Evolutionary conservation across 2,888 invertebrate species (phyloP).

Genomic region (Anthoptus insignis): DNA sequence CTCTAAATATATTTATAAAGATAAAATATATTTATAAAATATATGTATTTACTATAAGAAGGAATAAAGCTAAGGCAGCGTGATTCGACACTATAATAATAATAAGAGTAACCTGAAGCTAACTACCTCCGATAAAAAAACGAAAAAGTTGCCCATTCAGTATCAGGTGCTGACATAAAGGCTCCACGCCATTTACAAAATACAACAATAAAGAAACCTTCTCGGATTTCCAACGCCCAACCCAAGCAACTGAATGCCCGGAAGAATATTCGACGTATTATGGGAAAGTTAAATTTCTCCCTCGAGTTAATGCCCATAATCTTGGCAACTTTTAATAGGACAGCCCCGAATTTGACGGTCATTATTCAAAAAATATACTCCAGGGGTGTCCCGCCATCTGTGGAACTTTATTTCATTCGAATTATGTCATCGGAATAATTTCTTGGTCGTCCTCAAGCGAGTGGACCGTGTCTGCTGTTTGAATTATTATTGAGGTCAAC

Average conservation of each 20-base stretch:
- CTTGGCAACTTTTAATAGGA: conserved; percentile 85
- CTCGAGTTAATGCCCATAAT: conserved; percentile 82
- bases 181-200: conserved; percentile 35
- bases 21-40: too few species aligned
- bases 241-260: conserved; percentile 50
- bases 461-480: conserved; percentile 32
- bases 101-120: conserved; percentile 27
- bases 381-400: conserved; percentile 67
- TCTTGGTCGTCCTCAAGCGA: conserved; percentile 36
- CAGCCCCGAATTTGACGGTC: conserved; percentile 78
- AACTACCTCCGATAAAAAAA: conserved; percentile 32
- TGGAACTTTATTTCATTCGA: conserved; percentile 70
- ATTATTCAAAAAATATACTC: conserved; percentile 82
- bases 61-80: conserved; percentile 14
- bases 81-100: conserved; percentile 13
- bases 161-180: conserved; percentile 32
- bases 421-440: conserved; percentile 59
- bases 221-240: conserved; percentile 52
- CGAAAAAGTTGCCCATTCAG: conserved; percentile 34
- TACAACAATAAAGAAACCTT: conserved; percentile 32
- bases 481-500: conserved; percentile 31
- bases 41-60: too few species aligned
- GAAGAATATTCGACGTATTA: conserved; percentile 65
- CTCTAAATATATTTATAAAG: too few species aligned
- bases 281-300: conserved; percentile 75